phyloP scores from a whole-genome alignment of 2,797 vertebrate species.

The Loriculus beryllinus region DNA sequence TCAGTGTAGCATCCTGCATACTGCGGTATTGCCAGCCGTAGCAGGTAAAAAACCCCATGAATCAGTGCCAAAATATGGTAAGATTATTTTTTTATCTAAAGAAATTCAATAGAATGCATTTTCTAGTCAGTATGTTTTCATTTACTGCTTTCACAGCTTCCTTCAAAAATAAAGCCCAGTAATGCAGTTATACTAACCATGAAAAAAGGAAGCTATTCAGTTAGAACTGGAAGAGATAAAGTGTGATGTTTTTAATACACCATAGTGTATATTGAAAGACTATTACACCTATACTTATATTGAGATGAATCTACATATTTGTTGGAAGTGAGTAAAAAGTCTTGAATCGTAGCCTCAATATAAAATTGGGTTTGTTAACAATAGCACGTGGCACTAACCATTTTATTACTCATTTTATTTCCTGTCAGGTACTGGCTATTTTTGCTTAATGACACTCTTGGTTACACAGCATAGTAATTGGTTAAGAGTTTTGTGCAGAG shows the following conservation, averaged over 20 bases:
- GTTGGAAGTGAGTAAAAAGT: not conserved
- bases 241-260: not conserved
- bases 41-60: not conserved
- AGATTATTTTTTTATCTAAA: not conserved
- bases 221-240: not conserved
- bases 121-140: not conserved
- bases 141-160: not conserved
- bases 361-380: not conserved
- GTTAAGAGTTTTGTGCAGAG: not conserved
- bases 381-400: not conserved
- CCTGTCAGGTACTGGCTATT: not conserved
- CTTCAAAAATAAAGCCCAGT: not conserved
- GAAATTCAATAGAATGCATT: not conserved
- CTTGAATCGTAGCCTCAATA: not conserved
- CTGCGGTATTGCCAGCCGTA: not conserved
- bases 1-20: not conserved
- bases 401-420: conserved; percentile 9
- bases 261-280: not conserved
- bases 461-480: not conserved
- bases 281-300: not conserved
- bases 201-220: not conserved
- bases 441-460: not conserved
- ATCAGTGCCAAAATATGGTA: not conserved
- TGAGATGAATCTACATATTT: not conserved
- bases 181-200: not conserved